phyloP scores from a whole-genome alignment of 2,888 invertebrate genomes.

The Clitarchus hookeri region DNA sequence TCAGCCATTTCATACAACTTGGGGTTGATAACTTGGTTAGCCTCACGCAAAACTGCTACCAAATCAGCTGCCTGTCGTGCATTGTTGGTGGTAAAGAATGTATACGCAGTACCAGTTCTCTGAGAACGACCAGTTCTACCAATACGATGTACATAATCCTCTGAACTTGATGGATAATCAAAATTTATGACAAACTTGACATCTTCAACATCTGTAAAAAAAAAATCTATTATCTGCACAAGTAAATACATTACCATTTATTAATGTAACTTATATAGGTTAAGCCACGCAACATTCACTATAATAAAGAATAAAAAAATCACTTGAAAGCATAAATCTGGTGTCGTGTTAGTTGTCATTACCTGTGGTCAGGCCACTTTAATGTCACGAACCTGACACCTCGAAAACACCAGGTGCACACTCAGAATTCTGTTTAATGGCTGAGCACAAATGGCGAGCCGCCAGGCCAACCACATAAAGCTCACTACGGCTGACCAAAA shows the following conservation, averaged over 20 bases:
- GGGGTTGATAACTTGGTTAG: conserved; percentile 92
- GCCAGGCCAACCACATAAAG: not conserved
- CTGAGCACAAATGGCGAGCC: not conserved
- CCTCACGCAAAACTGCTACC: conserved; percentile 89
- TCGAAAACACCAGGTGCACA: not conserved
- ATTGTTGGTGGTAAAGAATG: conserved; percentile 91
- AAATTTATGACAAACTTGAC: conserved; percentile 99
- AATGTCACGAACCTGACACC: not conserved
- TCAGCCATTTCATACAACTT: conserved; percentile 79
- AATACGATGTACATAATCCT: conserved; percentile 97
- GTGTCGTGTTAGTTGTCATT: not conserved
- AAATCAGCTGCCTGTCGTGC: conserved; percentile 90
- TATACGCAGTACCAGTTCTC: conserved; percentile 94
- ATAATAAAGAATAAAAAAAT: not conserved
- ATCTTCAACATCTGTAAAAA: conserved; percentile 90
- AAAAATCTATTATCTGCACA: not conserved
- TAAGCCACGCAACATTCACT: not conserved
- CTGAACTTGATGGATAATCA: conserved; percentile 96
- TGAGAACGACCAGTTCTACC: conserved; percentile 93
- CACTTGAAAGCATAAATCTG: not conserved
- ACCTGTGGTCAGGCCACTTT: not conserved
- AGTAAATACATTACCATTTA: not conserved
- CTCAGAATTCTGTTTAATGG: not conserved
- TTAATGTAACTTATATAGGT: not conserved
- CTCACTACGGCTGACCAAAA: not conserved